Conservation (phyloP, 2,113 vertebrate species). For the Spea multiplicata region DNA sequence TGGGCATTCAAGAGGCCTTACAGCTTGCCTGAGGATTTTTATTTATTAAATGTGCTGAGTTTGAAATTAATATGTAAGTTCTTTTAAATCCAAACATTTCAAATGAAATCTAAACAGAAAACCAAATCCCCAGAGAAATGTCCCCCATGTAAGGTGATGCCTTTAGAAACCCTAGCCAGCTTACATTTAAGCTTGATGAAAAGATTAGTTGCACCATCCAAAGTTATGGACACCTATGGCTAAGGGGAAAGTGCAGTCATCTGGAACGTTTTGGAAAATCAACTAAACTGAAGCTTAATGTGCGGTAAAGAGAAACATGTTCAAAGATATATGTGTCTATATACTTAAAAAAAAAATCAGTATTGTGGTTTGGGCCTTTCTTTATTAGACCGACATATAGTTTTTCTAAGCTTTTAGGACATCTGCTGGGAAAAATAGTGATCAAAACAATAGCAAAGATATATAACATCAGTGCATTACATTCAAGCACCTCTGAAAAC, state of each 20-base stretch:
- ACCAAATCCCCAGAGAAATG: not conserved
- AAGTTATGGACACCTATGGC: not conserved
- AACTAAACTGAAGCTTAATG: not conserved
- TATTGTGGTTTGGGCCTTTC: no score
- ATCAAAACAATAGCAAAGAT: no score
- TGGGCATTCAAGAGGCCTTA: no score
- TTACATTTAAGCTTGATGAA: not conserved
- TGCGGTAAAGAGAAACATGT: not conserved
- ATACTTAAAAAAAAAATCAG: no score
- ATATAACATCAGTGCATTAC: no score
- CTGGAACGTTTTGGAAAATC: no score
- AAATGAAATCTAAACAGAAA: conserved; percentile 6
- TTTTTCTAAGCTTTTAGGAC: no score
- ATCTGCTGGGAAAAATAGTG: no score
- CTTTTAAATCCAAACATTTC: conserved; percentile 6
- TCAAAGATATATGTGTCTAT: no score
- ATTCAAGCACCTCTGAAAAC: no score
- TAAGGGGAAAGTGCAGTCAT: not conserved
- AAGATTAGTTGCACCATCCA: not conserved
- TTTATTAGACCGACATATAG: no score
- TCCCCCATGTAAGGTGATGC: not conserved
- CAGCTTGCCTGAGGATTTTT: no score
- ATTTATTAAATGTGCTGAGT: not conserved
- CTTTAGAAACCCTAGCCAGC: not conserved
- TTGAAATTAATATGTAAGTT: not conserved